These are phyloP conservation scores for Arenicola marina DNA, from an alignment of 2,888 invertebrate genomes.

Conservation along the genomic window DNA sequence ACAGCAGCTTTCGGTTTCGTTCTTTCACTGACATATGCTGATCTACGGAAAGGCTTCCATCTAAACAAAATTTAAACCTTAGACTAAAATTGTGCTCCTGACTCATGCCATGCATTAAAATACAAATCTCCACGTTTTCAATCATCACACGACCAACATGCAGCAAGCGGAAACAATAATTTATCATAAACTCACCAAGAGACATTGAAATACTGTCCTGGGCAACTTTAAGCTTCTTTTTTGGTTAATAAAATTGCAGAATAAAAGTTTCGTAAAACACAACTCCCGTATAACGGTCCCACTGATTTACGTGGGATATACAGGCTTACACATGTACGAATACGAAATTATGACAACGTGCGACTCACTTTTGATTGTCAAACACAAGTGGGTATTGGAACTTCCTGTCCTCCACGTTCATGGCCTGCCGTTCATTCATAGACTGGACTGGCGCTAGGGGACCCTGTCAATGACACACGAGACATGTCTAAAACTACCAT, in stretches of 20 bases:
- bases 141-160: no score
- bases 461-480: slow-evolving; percentile 32
- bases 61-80: slow-evolving; percentile 28
- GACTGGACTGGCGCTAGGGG: slow-evolving; percentile 48
- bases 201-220: no score
- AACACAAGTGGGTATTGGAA: slow-evolving; percentile 57
- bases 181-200: no score
- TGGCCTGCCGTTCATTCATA: slow-evolving; percentile 46
- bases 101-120: no score
- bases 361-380: slow-evolving; percentile 48
- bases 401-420: slow-evolving; percentile 37
- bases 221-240: no score
- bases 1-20: slow-evolving; percentile 22
- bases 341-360: neutral
- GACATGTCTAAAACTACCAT: no score
- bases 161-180: no score
- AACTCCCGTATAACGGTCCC: neutral
- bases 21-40: slow-evolving; percentile 39
- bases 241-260: no score
- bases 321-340: neutral
- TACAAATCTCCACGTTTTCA: no score
- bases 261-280: neutral
- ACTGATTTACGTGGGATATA: neutral
- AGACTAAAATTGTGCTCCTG: neutral
- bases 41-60: slow-evolving; percentile 53